These are phyloP conservation scores for Panthera leo DNA, from an alignment of 2,113 vertebrate genomes.

Conservation along the genomic window DNA sequence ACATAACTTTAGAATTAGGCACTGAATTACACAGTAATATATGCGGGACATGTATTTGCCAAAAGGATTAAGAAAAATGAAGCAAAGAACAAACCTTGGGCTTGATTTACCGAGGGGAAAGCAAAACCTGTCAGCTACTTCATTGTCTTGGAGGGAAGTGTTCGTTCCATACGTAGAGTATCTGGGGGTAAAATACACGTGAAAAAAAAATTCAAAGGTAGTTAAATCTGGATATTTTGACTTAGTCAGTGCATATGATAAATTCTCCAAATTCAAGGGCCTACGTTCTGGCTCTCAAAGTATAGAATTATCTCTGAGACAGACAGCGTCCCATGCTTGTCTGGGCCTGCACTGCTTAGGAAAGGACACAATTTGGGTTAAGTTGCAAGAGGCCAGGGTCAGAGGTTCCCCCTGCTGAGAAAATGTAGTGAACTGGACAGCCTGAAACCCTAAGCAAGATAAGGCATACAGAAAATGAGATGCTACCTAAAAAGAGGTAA, in stretches of 20 bases:
- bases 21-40: slow-evolving; percentile 67
- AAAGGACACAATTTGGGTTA: not conserved
- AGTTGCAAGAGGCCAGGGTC: not conserved
- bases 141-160: not conserved
- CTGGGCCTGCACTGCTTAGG: not conserved
- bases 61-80: slow-evolving; percentile 70
- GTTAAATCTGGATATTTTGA: not conserved
- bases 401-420: not conserved
- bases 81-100: slow-evolving; percentile 57
- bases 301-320: not conserved
- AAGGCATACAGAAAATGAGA: not conserved
- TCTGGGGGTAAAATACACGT: not conserved
- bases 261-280: not conserved
- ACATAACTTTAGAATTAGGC: slow-evolving; percentile 80
- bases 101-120: not conserved
- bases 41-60: slow-evolving; percentile 44
- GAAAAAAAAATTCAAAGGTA: not conserved
- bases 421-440: not conserved
- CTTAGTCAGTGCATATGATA: not conserved
- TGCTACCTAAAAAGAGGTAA: not conserved
- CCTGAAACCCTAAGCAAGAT: not conserved
- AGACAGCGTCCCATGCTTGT: not conserved
- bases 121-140: not conserved
- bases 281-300: not conserved
- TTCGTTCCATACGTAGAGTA: not conserved